Evolutionary conservation across 2,113 vertebrate genomes (phyloP).

Genomic region (Sciurus niger): DNA sequence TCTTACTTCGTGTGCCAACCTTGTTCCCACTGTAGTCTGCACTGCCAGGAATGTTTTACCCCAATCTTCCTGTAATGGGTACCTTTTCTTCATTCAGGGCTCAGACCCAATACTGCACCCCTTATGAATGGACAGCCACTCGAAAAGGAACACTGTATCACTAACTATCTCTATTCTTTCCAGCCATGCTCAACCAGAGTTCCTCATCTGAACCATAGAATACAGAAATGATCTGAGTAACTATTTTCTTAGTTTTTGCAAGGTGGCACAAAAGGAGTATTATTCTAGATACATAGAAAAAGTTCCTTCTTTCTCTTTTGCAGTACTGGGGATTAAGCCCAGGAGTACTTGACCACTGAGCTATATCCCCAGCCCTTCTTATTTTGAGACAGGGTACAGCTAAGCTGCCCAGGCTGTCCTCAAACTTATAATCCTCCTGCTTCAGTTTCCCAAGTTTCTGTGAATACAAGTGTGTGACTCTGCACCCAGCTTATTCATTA

Average conservation of each 20-base stretch:
- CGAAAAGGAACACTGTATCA: background rate
- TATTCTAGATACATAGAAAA: slow-evolving; percentile 3
- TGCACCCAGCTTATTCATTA: background rate
- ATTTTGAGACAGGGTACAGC: too few relatives aligned
- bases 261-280: background rate
- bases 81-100: slow-evolving; percentile 15
- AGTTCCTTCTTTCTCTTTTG: background rate
- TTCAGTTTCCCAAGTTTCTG: too few relatives aligned
- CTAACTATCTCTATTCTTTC: background rate
- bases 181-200: background rate
- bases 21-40: background rate
- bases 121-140: background rate
- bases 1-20: background rate
- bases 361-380: too few relatives aligned
- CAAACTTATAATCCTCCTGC: too few relatives aligned
- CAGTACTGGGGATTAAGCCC: too few relatives aligned
- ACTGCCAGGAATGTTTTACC: background rate
- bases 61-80: background rate
- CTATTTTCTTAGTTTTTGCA: slow-evolving; percentile 22
- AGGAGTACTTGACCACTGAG: too few relatives aligned
- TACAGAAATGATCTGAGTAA: background rate
- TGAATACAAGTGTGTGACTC: too few relatives aligned
- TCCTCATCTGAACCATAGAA: slow-evolving; percentile 43
- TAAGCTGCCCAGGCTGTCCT: too few relatives aligned
- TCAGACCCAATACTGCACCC: background rate